Conservation (phyloP, 2,797 vertebrate genomes). For the Phalloptychus januarius region DNA sequence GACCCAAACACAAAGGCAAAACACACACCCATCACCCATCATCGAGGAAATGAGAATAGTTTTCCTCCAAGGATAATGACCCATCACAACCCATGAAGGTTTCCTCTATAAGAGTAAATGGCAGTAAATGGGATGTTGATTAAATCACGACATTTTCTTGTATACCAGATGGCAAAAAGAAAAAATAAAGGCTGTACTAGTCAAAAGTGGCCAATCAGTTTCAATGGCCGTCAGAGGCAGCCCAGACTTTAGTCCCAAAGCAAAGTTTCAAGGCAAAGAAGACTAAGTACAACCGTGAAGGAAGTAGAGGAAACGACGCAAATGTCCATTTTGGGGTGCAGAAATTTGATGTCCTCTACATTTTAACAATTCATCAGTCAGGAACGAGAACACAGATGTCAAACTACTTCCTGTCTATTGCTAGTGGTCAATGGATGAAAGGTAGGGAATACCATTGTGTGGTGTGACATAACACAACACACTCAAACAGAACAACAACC, state of each 20-base stretch:
- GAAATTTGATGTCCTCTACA: background rate
- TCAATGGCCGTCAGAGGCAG: background rate
- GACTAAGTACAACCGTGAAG: background rate
- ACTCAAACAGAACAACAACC: background rate
- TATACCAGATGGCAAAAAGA: conserved; percentile 72
- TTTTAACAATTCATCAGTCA: background rate
- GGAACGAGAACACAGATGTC: background rate
- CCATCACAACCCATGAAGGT: conserved; percentile 73
- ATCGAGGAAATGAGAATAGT: conserved; percentile 75
- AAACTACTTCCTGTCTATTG: background rate
- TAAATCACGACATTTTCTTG: conserved; percentile 75
- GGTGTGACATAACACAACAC: too few species aligned
- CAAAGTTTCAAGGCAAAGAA: background rate
- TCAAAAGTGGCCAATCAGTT: background rate
- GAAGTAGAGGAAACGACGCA: background rate
- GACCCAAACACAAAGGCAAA: conserved; percentile 8
- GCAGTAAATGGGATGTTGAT: conserved; percentile 76
- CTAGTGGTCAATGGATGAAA: background rate
- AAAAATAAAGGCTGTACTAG: conserved; percentile 18
- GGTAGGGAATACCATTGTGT: background rate
- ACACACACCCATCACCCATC: conserved; percentile 45
- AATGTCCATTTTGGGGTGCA: background rate
- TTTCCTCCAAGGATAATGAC: conserved; percentile 74
- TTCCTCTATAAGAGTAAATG: conserved; percentile 75
- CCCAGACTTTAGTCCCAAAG: background rate